These are phyloP conservation scores for Drosophila testacea DNA, from an alignment of 2,888 invertebrate species.

Conservation along the genomic window DNA sequence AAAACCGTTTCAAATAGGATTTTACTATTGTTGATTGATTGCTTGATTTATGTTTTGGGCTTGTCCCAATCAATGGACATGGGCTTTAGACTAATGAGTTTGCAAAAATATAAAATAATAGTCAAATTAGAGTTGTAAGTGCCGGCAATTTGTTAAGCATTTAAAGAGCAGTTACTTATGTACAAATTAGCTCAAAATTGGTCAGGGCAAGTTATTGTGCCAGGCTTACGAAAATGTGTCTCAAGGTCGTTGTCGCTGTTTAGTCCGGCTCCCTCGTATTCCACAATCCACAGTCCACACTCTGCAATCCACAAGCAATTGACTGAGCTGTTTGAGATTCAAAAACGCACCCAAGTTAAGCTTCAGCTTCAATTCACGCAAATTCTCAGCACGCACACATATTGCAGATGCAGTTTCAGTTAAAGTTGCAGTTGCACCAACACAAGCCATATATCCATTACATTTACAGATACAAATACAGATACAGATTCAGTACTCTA, in stretches of 20 bases:
- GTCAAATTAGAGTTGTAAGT: constrained; percentile 42
- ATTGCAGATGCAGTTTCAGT: constrained; percentile 25
- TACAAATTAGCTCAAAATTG: constrained; percentile 56
- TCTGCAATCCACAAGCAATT: constrained; percentile 22
- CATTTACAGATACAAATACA: constrained; percentile 23
- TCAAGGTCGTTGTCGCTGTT: constrained; percentile 60
- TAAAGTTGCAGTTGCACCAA: constrained; percentile 27
- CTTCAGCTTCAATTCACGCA: constrained; percentile 36
- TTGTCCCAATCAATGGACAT: constrained; percentile 32
- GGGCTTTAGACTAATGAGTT: constrained; percentile 56
- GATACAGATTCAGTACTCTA: constrained; percentile 44
- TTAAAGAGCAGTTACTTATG: constrained; percentile 31
- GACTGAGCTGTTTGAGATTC: constrained; percentile 53
- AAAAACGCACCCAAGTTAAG: constrained; percentile 49
- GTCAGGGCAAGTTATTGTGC: constrained; percentile 57
- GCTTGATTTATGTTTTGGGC: constrained; percentile 41
- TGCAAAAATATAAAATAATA: constrained; percentile 41
- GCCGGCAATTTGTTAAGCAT: constrained; percentile 46
- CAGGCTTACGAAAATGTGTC: constrained; percentile 52
- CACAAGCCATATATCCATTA: constrained; percentile 5
- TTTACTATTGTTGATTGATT: constrained; percentile 59
- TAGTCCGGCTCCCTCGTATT: constrained; percentile 19
- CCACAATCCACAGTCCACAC: constrained; percentile 24
- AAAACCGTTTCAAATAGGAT: constrained; percentile 51
- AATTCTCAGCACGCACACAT: constrained; percentile 60